phyloP scores from a whole-genome alignment of 2,888 invertebrate genomes.

The Cyaniris semiargus region DNA sequence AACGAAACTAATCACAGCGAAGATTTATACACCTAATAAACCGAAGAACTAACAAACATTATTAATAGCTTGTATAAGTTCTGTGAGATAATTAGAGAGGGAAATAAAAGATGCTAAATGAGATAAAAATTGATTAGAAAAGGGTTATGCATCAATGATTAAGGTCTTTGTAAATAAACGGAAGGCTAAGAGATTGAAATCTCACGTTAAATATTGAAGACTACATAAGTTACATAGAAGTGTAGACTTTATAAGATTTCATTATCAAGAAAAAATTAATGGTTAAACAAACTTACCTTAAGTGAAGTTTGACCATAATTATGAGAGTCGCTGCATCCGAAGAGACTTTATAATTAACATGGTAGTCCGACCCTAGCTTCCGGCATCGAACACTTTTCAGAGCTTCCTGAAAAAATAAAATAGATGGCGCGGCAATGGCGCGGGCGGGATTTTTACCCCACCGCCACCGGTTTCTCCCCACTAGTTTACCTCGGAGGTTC shows the following conservation, averaged over 20 bases:
- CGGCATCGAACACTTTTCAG: too few species aligned
- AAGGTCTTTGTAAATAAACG: neutral
- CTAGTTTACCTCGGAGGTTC: too few species aligned
- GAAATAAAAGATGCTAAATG: slow-evolving; percentile 1
- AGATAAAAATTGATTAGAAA: slow-evolving; percentile 20
- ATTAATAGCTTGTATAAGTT: slow-evolving; percentile 6
- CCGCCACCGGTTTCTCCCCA: too few species aligned
- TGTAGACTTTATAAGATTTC: neutral
- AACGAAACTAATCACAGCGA: neutral
- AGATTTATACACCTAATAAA: slow-evolving; percentile 10
- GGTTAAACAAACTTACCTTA: too few species aligned
- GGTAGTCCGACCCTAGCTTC: too few species aligned
- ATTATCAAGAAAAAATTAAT: neutral
- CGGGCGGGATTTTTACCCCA: too few species aligned
- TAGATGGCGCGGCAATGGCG: too few species aligned
- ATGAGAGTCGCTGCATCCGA: too few species aligned
- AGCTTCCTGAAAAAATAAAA: too few species aligned
- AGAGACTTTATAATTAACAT: too few species aligned
- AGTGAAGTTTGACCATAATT: too few species aligned
- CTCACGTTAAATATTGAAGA: neutral
- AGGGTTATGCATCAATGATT: neutral
- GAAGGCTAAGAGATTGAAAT: neutral
- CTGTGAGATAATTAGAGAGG: neutral
- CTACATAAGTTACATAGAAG: neutral
- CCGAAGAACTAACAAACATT: slow-evolving; percentile 6